phyloP scores from a whole-genome alignment of 2,888 invertebrate species.

The Podabrus alpinus region DNA sequence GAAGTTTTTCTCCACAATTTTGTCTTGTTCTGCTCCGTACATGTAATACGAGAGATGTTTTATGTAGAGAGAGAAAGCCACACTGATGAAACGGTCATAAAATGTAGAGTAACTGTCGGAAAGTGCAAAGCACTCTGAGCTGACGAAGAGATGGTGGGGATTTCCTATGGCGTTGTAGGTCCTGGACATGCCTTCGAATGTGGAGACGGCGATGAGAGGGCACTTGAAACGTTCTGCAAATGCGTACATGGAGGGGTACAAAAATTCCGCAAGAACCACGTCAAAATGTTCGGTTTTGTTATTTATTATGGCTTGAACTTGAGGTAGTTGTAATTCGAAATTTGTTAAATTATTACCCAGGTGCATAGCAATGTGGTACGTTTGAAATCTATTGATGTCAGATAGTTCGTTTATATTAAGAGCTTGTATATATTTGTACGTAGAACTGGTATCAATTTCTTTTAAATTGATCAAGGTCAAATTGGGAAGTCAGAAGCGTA shows the following conservation, averaged over 20 bases:
- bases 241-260: constrained; percentile 40
- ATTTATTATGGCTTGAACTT: constrained; percentile 44
- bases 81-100: constrained; percentile 34
- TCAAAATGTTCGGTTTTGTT: constrained; percentile 44
- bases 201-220: constrained; percentile 46
- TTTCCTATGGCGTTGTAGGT: constrained; percentile 46
- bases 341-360: constrained; percentile 48
- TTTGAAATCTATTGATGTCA: constrained; percentile 57
- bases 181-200: constrained; percentile 41
- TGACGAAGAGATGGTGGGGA: constrained; percentile 45
- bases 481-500: constrained; percentile 55
- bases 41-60: background rate
- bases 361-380: constrained; percentile 56
- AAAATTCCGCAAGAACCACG: constrained; percentile 46
- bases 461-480: constrained; percentile 51
- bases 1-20: background rate
- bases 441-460: constrained; percentile 50
- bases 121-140: constrained; percentile 43
- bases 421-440: constrained; percentile 39
- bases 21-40: background rate
- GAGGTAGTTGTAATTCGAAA: constrained; percentile 30
- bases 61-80: background rate
- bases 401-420: constrained; percentile 51
- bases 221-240: constrained; percentile 46
- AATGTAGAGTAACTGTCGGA: constrained; percentile 37